These are phyloP conservation scores for Phthorimaea operculella DNA, from an alignment of 1,140 invertebrate genomes.

Conservation along the genomic window DNA sequence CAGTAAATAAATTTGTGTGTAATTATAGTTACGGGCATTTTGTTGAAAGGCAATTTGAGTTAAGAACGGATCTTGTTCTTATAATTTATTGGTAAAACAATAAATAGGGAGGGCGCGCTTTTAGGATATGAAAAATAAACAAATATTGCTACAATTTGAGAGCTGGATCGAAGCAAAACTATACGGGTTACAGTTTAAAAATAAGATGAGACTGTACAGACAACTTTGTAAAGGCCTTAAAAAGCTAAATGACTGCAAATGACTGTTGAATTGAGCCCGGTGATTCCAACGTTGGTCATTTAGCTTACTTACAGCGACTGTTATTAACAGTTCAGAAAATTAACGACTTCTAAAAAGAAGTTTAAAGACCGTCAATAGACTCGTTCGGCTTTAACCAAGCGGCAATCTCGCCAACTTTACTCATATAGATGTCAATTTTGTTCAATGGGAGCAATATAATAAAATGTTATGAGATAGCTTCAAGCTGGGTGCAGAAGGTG, in stretches of 20 bases:
- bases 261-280: too few species aligned
- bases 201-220: too few species aligned
- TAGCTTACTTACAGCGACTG: conserved; percentile 1
- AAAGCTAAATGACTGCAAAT: too few species aligned
- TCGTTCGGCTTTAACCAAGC: conserved; percentile 10
- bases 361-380: conserved; percentile 18
- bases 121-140: neutral
- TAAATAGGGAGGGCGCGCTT: conserved; percentile 4
- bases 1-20: conserved; percentile 51
- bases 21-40: conserved; percentile 51
- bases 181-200: too few species aligned
- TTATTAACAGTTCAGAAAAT: conserved; percentile 10
- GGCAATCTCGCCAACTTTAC: conserved; percentile 1
- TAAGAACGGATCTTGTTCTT: conserved; percentile 30
- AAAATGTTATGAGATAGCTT: conserved; percentile 38
- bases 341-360: conserved; percentile 19
- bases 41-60: conserved; percentile 59
- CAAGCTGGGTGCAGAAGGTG: conserved; percentile 8
- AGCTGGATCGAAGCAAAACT: too few species aligned
- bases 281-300: neutral
- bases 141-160: too few species aligned
- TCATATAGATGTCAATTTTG: conserved; percentile 56
- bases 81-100: conserved; percentile 44
- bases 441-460: conserved; percentile 44
- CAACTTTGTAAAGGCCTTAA: too few species aligned